A percentile compares a stretch with the other conserved stretches of the same genome.
phyloP scores from a whole-genome alignment of 2,797 vertebrate species.

The Mico argentatus region DNA sequence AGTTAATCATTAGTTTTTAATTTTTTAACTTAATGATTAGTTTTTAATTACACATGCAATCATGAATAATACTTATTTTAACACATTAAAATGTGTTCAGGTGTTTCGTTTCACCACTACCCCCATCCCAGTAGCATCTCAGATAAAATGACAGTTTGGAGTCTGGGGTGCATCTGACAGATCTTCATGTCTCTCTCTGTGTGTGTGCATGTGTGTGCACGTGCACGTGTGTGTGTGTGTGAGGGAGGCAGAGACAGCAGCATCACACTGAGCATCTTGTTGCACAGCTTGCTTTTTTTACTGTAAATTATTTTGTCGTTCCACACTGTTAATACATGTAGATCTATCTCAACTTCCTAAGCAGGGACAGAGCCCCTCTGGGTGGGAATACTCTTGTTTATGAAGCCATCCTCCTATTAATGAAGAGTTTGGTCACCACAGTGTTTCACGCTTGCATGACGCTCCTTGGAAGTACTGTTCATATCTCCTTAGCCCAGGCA shows the following conservation, averaged over 20 bases:
- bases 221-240: not conserved
- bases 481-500: not conserved
- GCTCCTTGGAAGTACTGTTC: not conserved
- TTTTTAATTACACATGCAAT: not conserved
- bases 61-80: not conserved
- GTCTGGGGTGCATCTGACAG: not conserved
- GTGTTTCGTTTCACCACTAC: not conserved
- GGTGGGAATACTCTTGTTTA: not conserved
- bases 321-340: fast-evolving
- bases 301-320: not conserved
- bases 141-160: not conserved
- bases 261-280: too few species aligned
- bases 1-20: not conserved
- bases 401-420: not conserved
- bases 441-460: fast-evolving
- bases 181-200: not conserved
- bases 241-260: too few species aligned
- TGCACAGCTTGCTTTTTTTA: too few species aligned
- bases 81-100: too few species aligned
- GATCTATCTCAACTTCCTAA: too few species aligned
- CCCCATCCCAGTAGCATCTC: not conserved
- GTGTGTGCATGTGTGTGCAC: too few species aligned
- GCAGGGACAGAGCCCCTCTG: not conserved
- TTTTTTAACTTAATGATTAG: not conserved
- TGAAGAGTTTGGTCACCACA: too few species aligned